Conservation (phyloP, 1,140 invertebrate genomes). For the Zeugodacus cucurbitae region DNA sequence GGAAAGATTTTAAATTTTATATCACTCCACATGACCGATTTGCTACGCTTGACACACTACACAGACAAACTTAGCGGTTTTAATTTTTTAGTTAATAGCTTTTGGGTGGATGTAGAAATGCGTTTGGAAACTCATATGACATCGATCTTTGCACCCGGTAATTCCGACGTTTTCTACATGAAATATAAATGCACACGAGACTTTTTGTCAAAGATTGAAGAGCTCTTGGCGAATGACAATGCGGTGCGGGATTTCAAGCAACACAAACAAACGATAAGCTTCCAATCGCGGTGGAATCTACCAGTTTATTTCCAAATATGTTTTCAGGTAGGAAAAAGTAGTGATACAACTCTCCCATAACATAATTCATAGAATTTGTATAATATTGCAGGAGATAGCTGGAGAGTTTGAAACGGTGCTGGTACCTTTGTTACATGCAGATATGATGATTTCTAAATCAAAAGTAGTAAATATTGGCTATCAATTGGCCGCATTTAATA, state of each 20-base stretch:
- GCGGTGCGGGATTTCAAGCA: conserved; percentile 69
- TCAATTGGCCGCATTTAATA: conserved; percentile 54
- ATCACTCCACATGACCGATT: conserved; percentile 72
- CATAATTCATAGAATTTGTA: not conserved
- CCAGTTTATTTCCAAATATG: conserved; percentile 95
- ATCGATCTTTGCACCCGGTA: conserved; percentile 89
- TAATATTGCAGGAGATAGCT: conserved; percentile 76
- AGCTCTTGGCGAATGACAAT: conserved; percentile 72
- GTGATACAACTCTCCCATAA: not conserved
- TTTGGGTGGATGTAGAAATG: conserved; percentile 87
- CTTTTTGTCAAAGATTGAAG: conserved; percentile 83
- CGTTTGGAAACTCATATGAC: conserved; percentile 81
- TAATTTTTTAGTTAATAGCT: conserved; percentile 88
- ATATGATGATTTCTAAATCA: conserved; percentile 38
- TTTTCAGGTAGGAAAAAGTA: conserved; percentile 72
- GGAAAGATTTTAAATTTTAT: conserved; percentile 79
- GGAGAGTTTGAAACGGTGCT: conserved; percentile 68
- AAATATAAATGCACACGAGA: conserved; percentile 83
- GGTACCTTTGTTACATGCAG: conserved; percentile 53
- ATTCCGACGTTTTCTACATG: conserved; percentile 87
- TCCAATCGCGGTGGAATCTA: conserved; percentile 90
- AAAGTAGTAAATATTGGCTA: not conserved
- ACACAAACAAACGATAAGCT: conserved; percentile 76
- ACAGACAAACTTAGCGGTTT: conserved; percentile 78
- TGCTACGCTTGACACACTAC: conserved; percentile 72